These are phyloP conservation scores for Calephelis virginiensis DNA, from an alignment of 1,140 invertebrate genomes.

Conservation along the genomic window DNA sequence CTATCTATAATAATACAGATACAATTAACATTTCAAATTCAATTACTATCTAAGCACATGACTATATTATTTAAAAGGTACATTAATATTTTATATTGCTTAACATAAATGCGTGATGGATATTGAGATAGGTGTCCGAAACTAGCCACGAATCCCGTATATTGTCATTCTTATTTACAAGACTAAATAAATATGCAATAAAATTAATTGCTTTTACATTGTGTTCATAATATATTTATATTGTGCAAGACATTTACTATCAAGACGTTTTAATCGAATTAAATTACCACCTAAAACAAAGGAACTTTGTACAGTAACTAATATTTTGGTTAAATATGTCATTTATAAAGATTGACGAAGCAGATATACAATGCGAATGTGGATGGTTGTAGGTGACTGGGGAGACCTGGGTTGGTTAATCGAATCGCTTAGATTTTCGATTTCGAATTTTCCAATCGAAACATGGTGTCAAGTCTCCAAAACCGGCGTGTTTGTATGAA, in stretches of 20 bases:
- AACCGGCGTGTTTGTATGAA: too few species aligned
- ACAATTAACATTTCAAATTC: slow-evolving; percentile 38
- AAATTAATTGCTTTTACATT: not conserved
- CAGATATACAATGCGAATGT: too few species aligned
- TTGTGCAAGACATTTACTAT: too few species aligned
- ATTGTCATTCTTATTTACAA: slow-evolving; percentile 8
- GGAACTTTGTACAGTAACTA: too few species aligned
- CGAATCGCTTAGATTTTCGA: too few species aligned
- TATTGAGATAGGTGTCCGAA: not conserved
- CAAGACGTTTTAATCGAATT: not conserved
- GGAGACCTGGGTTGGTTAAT: too few species aligned
- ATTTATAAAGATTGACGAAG: too few species aligned
- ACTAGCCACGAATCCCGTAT: slow-evolving; percentile 2
- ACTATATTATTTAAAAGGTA: slow-evolving; percentile 24
- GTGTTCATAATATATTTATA: not conserved
- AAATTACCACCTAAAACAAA: too few species aligned
- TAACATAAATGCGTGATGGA: slow-evolving; percentile 11
- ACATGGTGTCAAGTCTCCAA: too few species aligned
- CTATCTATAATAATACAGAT: slow-evolving; percentile 56
- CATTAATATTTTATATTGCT: slow-evolving; percentile 18
- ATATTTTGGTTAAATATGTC: too few species aligned
- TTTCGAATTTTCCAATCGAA: too few species aligned
- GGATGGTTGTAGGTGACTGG: too few species aligned
- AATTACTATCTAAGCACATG: slow-evolving; percentile 39
- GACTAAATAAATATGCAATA: not conserved